Evolutionary conservation across 2,888 invertebrate genomes (phyloP).

Genomic region (Rhagium mordax): DNA sequence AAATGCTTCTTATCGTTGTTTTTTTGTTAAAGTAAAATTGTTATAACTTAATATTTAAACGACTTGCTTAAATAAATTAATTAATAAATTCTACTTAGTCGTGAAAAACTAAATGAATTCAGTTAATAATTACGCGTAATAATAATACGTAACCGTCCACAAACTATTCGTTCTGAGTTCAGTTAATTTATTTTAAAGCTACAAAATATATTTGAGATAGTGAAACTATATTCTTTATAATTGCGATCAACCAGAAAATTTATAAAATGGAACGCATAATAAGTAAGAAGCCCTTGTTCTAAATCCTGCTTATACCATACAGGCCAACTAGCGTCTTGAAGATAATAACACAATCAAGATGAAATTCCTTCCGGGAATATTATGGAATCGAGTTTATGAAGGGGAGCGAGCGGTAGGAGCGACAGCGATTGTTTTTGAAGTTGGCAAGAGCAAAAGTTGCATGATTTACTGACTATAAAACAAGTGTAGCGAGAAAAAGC

Average conservation of each 20-base stretch:
- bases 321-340: slow-evolving; percentile 9
- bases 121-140: too few relatives aligned
- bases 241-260: not conserved
- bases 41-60: too few relatives aligned
- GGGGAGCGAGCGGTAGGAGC: slow-evolving; percentile 1
- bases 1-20: too few relatives aligned
- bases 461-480: slow-evolving; percentile 35
- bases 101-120: too few relatives aligned
- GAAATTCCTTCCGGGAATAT: slow-evolving; percentile 20
- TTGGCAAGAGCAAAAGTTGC: slow-evolving; percentile 20
- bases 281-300: not conserved
- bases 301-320: not conserved
- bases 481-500: slow-evolving; percentile 32
- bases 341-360: slow-evolving; percentile 13
- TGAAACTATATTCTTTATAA: not conserved
- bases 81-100: too few relatives aligned
- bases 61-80: too few relatives aligned
- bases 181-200: too few relatives aligned
- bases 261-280: not conserved
- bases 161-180: too few relatives aligned
- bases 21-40: too few relatives aligned
- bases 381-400: slow-evolving; percentile 9
- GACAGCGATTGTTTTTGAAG: slow-evolving; percentile 26
- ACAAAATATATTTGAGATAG: too few relatives aligned
- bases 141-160: too few relatives aligned